Percentiles rank a stretch among this genome's conserved stretches.
Conservation (phyloP, 2,888 invertebrate genomes). For the Tuta absoluta region DNA sequence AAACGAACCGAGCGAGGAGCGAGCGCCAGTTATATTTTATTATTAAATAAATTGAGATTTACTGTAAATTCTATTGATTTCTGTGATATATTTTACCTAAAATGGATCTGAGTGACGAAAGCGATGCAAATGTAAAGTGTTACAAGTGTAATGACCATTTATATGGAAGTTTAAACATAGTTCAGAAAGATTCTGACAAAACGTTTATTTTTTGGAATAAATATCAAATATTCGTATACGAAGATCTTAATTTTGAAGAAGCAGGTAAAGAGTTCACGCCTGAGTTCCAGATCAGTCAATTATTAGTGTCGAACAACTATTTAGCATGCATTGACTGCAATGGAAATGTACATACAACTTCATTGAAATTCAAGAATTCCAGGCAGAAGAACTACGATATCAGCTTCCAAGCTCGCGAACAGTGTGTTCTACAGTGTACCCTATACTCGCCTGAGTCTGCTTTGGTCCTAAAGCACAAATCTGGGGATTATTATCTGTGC, state of each 20-base stretch:
- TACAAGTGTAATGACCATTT: slow-evolving; percentile 49
- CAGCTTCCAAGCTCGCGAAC: slow-evolving; percentile 48
- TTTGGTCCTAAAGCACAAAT: slow-evolving; percentile 53
- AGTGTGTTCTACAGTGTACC: slow-evolving; percentile 42
- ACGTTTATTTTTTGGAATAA: slow-evolving; percentile 63
- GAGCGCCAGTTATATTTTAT: not conserved
- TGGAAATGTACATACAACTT: slow-evolving; percentile 53
- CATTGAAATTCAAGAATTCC: slow-evolving; percentile 58
- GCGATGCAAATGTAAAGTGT: slow-evolving; percentile 42
- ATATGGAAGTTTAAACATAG: slow-evolving; percentile 52
- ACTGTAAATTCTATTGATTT: not conserved
- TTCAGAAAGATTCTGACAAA: slow-evolving; percentile 46
- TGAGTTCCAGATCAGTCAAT: slow-evolving; percentile 51
- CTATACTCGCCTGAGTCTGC: slow-evolving; percentile 41
- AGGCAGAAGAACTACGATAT: slow-evolving; percentile 52
- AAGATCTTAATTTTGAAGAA: slow-evolving; percentile 49
- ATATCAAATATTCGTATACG: slow-evolving; percentile 66
- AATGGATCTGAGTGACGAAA: slow-evolving; percentile 49
- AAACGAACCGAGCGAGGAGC: too few species aligned
- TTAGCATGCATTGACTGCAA: slow-evolving; percentile 57
- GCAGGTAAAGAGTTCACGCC: slow-evolving; percentile 47
- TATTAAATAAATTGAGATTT: not conserved
- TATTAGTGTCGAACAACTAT: slow-evolving; percentile 53
- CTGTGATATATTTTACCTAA: slow-evolving; percentile 8
- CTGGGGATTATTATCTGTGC: slow-evolving; percentile 45